Base-by-base conservation (phyloP, 2,797 vertebrate species). In the Leuciscus waleckii region DNA sequence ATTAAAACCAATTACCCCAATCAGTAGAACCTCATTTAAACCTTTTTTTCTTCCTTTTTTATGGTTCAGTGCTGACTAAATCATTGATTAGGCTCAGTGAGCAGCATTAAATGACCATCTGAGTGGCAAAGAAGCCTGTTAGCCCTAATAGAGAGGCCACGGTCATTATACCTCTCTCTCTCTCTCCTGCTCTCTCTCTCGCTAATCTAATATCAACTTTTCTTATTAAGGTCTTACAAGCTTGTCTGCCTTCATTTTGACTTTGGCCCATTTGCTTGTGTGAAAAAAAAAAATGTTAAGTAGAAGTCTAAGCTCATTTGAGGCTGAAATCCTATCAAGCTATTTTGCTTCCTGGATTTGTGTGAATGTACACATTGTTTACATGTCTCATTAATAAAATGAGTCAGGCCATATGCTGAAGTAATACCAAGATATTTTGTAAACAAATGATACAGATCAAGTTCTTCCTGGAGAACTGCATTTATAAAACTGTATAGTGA, bases 1-100 rank as follows among this genome's bases (percentile, higher is more conserved):
- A 97, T 97, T 98, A 97, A 96, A 97, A 96, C 96, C 96, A 97
- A 98, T 98, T 98, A 98, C 97, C 97, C 97, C 97, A 98, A 97
- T 97, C 96, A 97, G 95, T 97, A 95, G 96, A 95, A 93, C 95
- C 96, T 96, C 96, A 95, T 97, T 95, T 95, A 93, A 85, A 93
- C 93, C 95, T 95, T 97, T 97, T 97, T 98, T 97, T 96, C 97
- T 97, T 92, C 94, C 95, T 96, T 97, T 97, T 98, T 98, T 97
- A 98, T 97, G 97, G 95, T 97, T 97, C 95, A 95, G 94, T 96
- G 96, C 96, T 90, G 94, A 93, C 95, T 95, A 94, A 95, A 95
- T 96, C 94, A 96, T 96, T 95, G 96, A 96, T 96, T 96, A 95
- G 96, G 95, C 95, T 96, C 96, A 97, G 95, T 96, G 96, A 97